A percentile compares a stretch with the other conserved stretches of the same genome.
These are phyloP conservation scores for Hyposoter didymator DNA, from an alignment of 2,888 invertebrate species.

Conservation along the genomic window DNA sequence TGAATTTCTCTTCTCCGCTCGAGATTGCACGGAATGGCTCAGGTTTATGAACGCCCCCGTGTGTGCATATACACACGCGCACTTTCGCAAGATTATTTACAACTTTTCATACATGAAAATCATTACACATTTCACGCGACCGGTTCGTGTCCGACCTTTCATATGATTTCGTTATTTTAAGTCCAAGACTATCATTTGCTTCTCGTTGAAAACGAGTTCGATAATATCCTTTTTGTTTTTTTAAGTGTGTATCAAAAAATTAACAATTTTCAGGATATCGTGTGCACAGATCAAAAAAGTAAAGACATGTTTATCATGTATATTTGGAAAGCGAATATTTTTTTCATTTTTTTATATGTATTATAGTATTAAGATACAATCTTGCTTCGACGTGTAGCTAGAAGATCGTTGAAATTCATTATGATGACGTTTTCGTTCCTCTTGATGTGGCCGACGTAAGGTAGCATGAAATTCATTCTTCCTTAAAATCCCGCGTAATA, in stretches of 20 bases:
- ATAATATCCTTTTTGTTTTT: constrained; percentile 56
- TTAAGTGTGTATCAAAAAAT: constrained; percentile 58
- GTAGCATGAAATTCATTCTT: constrained; percentile 36
- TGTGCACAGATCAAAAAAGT: constrained; percentile 82
- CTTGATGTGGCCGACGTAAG: constrained; percentile 63
- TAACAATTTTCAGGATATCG: constrained; percentile 78
- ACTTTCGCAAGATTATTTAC: constrained; percentile 60
- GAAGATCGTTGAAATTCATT: constrained; percentile 73
- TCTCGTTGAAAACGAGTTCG: constrained; percentile 32
- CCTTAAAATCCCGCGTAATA: constrained; percentile 25
- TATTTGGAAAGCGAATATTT: constrained; percentile 81
- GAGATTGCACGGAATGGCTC: constrained; percentile 22
- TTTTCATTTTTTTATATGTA: constrained; percentile 72
- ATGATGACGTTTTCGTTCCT: constrained; percentile 74
- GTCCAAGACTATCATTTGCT: constrained; percentile 14
- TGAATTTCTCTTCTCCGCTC: neutral
- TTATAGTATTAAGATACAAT: constrained; percentile 81
- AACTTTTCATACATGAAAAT: constrained; percentile 64
- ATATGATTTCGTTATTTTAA: neutral
- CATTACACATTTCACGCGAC: constrained; percentile 55
- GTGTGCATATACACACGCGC: constrained; percentile 1
- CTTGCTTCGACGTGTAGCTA: constrained; percentile 79
- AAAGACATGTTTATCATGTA: constrained; percentile 80
- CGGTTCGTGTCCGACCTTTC: constrained; percentile 18
- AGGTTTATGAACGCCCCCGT: constrained; percentile 17